These are phyloP conservation scores for Tragelaphus scriptus DNA, from an alignment of 2,113 vertebrate genomes.

Conservation along the genomic window DNA sequence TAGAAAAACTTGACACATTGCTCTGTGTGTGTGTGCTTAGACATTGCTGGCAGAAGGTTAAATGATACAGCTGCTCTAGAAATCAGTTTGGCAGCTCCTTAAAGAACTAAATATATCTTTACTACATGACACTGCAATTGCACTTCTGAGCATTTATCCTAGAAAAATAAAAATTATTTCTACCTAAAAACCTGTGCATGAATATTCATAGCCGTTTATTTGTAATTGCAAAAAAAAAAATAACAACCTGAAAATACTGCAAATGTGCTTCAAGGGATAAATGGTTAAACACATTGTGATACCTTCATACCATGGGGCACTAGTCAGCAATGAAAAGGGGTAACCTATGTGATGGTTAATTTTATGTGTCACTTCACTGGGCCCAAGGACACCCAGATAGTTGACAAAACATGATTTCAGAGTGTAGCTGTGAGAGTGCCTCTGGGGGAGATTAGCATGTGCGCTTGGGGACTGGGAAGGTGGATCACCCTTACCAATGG, in stretches of 20 bases:
- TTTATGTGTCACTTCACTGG: not conserved
- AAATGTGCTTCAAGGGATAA: not conserved
- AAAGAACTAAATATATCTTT: not conserved
- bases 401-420: not conserved
- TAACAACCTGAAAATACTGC: not conserved
- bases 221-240: not conserved
- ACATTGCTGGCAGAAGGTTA: not conserved
- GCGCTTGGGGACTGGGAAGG: not conserved
- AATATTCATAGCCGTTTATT: not conserved
- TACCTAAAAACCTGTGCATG: not conserved
- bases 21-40: not conserved
- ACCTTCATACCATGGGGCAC: not conserved
- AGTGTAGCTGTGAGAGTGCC: not conserved
- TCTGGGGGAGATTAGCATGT: not conserved
- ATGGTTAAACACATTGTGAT: not conserved
- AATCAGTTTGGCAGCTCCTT: not conserved
- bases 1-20: not conserved
- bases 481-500: not conserved
- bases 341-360: not conserved
- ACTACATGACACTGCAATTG: not conserved
- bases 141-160: not conserved
- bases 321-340: not conserved
- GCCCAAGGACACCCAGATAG: not conserved
- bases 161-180: not conserved
- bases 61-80: rapidly evolving